Evolutionary conservation across 37 sponge, comb jelly and placozoan genomes (phyloP), one percentile per base, ranked within the genome.

Genomic region (Chondrilla cf. caribensis): DNA sequence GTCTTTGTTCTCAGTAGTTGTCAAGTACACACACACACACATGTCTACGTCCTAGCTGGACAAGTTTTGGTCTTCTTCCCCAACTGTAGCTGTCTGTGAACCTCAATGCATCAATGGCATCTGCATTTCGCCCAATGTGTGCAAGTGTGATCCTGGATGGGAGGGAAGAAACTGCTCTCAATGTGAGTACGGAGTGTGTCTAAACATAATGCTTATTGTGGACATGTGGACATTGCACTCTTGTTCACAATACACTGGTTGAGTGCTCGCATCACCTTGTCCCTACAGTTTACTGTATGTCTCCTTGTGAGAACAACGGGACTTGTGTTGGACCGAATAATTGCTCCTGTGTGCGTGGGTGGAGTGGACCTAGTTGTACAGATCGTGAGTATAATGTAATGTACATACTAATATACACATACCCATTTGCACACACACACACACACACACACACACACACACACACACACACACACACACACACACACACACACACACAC

Each of bases 271-370:
- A 21, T 29, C 33, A 3, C 70, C 70, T 15, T 3, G 2, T 25
- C 6, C 15, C 25, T 73, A 43, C 76, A 73, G 76, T n/a, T 15
- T 8, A 41, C 41, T 73, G 76, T 37, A 40, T 1, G 1, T 22
- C 41, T 39, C 76, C 43, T 0, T 73, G 76, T 73, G 41, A 1
- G 25, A 73, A 73, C 32, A 11, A 37, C 18, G 76, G 76, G 21
- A 40, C 43, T 15, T 73, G 76, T 73, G 76, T 73, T 42, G 44
- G 43, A 7, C 76, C 76, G 38, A 42, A 73, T 39, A 39, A 73
- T 39, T 73, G 76, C 24, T 11, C 41, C 21, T 73, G 76, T 37
- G 9, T 43, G 0, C 2, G 15, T 21, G 76, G 44, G 44, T 73
- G 76, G 76, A 73, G 38, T 25, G 76, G 76, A 40, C 7, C 17